Conservation (phyloP, 1,140 invertebrate genomes). For the Anadara kagoshimensis region DNA sequence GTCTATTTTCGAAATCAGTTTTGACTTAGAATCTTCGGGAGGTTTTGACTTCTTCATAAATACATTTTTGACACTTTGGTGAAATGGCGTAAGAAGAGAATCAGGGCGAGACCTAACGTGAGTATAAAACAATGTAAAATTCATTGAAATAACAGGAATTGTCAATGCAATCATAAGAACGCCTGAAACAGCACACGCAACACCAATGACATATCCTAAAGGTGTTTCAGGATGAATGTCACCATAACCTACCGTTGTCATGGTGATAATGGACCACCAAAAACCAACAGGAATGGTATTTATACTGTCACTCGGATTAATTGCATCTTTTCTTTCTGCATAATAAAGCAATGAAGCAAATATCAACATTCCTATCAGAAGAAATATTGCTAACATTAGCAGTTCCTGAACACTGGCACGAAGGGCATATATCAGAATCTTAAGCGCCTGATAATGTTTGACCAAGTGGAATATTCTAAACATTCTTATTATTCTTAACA, state of each 20-base stretch:
- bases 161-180: constrained; percentile 68
- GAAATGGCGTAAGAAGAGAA: no score
- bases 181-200: constrained; percentile 64
- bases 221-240: constrained; percentile 67
- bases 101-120: constrained; percentile 59
- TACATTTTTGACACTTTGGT: no score
- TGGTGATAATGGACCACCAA: constrained; percentile 78
- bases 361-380: constrained; percentile 97
- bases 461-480: constrained; percentile 71
- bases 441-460: constrained; percentile 68
- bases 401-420: constrained; percentile 70
- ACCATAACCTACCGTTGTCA: constrained; percentile 77
- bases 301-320: constrained; percentile 60
- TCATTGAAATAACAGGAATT: constrained; percentile 70
- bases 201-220: constrained; percentile 76
- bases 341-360: constrained; percentile 98
- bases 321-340: constrained; percentile 83
- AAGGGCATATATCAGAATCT: constrained; percentile 69
- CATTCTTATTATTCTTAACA: constrained; percentile 69
- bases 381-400: constrained; percentile 94
- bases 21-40: no score
- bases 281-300: constrained; percentile 73
- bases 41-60: no score
- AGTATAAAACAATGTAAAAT: constrained; percentile 69
- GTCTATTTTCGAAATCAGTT: no score